Evolutionary conservation across 1,140 invertebrate genomes (phyloP).

Genomic region (Ceratina japonica): DNA sequence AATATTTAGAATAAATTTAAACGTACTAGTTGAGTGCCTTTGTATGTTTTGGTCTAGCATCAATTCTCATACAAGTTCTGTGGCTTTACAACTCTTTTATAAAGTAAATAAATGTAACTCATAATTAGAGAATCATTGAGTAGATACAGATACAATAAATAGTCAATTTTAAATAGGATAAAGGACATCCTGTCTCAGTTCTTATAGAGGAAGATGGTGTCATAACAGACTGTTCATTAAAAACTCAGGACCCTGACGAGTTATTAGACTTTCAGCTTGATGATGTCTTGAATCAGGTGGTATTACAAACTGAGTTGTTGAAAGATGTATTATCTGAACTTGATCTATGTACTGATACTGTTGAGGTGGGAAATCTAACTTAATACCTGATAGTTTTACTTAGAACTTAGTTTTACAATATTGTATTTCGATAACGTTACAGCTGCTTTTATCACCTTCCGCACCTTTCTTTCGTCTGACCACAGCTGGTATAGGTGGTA

Average conservation of each 20-base stretch:
- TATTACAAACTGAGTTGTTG: slow-evolving; percentile 90
- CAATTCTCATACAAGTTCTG: slow-evolving; percentile 84
- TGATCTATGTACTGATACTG: slow-evolving; percentile 88
- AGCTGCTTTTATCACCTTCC: slow-evolving; percentile 87
- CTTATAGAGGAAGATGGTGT: slow-evolving; percentile 89
- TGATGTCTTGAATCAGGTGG: slow-evolving; percentile 89
- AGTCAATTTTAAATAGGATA: slow-evolving; percentile 61
- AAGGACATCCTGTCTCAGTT: slow-evolving; percentile 72
- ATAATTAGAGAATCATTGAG: neutral
- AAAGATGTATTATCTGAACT: slow-evolving; percentile 90
- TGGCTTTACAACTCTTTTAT: slow-evolving; percentile 73
- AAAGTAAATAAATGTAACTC: slow-evolving; percentile 62
- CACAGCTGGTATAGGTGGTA: slow-evolving; percentile 87
- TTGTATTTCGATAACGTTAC: slow-evolving; percentile 24
- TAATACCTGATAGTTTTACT: neutral
- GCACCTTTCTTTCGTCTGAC: slow-evolving; percentile 90
- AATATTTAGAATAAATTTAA: slow-evolving; percentile 90
- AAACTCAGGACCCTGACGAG: slow-evolving; percentile 90
- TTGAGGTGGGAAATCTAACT: slow-evolving; percentile 80
- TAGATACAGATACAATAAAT: neutral
- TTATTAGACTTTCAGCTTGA: slow-evolving; percentile 88
- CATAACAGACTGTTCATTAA: slow-evolving; percentile 93
- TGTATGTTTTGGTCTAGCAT: slow-evolving; percentile 92
- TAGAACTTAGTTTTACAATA: neutral
- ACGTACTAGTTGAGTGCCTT: slow-evolving; percentile 91